Evolutionary conservation across 2,888 invertebrate genomes (phyloP).

Genomic region (Adelognathus sp.): DNA sequence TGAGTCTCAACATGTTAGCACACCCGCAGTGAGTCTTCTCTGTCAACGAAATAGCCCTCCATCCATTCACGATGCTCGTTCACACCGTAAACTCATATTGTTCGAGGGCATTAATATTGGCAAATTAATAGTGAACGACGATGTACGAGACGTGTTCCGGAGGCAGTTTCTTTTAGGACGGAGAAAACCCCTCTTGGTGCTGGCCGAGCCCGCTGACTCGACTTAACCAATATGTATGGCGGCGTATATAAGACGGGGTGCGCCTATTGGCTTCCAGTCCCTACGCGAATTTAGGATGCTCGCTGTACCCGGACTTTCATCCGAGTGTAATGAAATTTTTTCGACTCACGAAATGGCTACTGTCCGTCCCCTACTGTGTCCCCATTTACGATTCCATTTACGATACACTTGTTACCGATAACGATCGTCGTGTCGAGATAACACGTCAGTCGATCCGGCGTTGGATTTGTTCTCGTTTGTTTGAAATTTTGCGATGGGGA

Average conservation of each 20-base stretch:
- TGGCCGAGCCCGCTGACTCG: slow-evolving; percentile 40
- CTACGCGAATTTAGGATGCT: slow-evolving; percentile 68
- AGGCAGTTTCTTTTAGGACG: slow-evolving; percentile 27
- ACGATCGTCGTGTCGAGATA: slow-evolving; percentile 40
- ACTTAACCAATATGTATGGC: slow-evolving; percentile 69
- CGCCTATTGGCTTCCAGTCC: slow-evolving; percentile 62
- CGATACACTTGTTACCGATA: slow-evolving; percentile 50
- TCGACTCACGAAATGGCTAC: slow-evolving; percentile 38
- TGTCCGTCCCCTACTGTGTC: not conserved
- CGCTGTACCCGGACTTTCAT: slow-evolving; percentile 26
- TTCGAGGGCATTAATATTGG: slow-evolving; percentile 67
- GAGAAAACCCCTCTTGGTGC: slow-evolving; percentile 4
- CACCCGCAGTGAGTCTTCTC: not conserved
- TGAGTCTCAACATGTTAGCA: not conserved
- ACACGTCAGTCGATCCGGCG: slow-evolving; percentile 19
- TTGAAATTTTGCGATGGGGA: slow-evolving; percentile 26
- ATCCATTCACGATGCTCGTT: slow-evolving; percentile 2
- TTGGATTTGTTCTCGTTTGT: slow-evolving; percentile 44
- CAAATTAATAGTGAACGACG: slow-evolving; percentile 71
- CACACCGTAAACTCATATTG: slow-evolving; percentile 61
- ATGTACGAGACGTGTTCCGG: slow-evolving; percentile 63
- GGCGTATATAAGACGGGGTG: slow-evolving; percentile 66
- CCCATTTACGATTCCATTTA: slow-evolving; percentile 43
- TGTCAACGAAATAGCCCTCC: not conserved
- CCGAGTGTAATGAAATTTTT: slow-evolving; percentile 55